Percentiles rank a stretch among this genome's conserved stretches.
phyloP scores from a whole-genome alignment of 1,140 invertebrate genomes.

The Drosophila willistoni region DNA sequence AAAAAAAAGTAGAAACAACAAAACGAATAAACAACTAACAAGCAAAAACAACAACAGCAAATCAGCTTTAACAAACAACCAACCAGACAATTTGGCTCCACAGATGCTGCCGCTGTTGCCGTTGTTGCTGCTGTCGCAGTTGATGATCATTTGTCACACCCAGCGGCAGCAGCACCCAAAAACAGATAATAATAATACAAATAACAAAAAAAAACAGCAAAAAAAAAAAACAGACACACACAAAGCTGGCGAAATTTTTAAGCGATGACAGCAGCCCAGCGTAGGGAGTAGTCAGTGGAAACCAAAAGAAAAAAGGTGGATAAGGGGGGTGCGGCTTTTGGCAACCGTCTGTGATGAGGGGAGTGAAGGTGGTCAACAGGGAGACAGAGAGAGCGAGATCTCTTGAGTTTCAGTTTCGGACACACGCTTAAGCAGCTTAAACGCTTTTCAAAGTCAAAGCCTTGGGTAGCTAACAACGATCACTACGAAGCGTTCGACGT shows the following conservation, averaged over 20 bases:
- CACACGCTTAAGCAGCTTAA: slow-evolving; percentile 71
- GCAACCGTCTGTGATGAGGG: background rate
- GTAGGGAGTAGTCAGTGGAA: slow-evolving; percentile 1
- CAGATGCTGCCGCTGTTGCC: slow-evolving; percentile 46
- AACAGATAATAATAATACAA: slow-evolving; percentile 58
- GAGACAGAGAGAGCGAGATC: slow-evolving; percentile 28
- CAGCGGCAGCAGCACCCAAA: slow-evolving; percentile 71
- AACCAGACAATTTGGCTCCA: slow-evolving; percentile 80
- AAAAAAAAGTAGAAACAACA: slow-evolving; percentile 21
- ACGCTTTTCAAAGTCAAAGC: slow-evolving; percentile 76
- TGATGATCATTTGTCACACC: slow-evolving; percentile 76
- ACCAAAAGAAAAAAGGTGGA: too few species aligned
- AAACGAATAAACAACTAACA: slow-evolving; percentile 15
- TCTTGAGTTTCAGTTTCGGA: slow-evolving; percentile 37
- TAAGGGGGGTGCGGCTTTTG: background rate
- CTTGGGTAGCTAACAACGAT: slow-evolving; percentile 43
- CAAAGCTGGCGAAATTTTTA: slow-evolving; percentile 75
- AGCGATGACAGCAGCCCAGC: slow-evolving; percentile 72
- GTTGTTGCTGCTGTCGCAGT: slow-evolving; percentile 31
- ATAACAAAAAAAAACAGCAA: slow-evolving; percentile 46
- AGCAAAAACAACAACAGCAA: slow-evolving; percentile 59
- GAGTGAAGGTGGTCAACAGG: background rate
- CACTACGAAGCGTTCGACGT: slow-evolving; percentile 8
- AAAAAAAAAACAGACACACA: slow-evolving; percentile 49
- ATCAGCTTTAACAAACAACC: slow-evolving; percentile 73